A percentile compares a stretch with the other conserved stretches of the same genome.
Evolutionary conservation across 1,140 invertebrate species (phyloP).

Genomic region (Halyomorpha halys): DNA sequence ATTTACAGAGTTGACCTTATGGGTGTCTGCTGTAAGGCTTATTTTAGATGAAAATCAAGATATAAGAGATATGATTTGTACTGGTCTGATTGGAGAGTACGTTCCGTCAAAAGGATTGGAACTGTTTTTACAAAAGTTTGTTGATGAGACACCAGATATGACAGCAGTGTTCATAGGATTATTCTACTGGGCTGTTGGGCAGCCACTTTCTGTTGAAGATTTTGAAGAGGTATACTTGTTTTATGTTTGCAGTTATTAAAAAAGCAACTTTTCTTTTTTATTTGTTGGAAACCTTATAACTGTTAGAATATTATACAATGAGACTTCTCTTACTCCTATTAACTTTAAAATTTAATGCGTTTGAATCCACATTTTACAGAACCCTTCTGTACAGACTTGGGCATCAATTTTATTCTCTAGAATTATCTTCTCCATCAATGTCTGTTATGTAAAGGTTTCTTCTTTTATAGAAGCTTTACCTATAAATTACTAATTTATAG

Average conservation of each 20-base stretch:
- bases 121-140: not conserved
- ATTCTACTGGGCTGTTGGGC: constrained; percentile 5
- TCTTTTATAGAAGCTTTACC: no score
- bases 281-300: no score
- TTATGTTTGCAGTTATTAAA: not conserved
- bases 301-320: no score
- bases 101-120: not conserved
- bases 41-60: not conserved
- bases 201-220: not conserved
- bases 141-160: not conserved
- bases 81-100: not conserved
- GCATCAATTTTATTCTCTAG: no score
- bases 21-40: not conserved
- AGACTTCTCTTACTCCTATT: no score
- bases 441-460: no score
- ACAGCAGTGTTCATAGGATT: not conserved
- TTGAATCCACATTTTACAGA: no score
- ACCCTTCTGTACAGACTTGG: no score
- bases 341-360: no score
- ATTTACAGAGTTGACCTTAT: not conserved
- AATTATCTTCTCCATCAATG: no score
- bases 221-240: not conserved
- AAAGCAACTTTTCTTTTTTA: not conserved
- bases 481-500: no score
- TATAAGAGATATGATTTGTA: not conserved